Evolutionary conservation across 2,888 invertebrate genomes (phyloP).

Genomic region (Stenodema calcarata): DNA sequence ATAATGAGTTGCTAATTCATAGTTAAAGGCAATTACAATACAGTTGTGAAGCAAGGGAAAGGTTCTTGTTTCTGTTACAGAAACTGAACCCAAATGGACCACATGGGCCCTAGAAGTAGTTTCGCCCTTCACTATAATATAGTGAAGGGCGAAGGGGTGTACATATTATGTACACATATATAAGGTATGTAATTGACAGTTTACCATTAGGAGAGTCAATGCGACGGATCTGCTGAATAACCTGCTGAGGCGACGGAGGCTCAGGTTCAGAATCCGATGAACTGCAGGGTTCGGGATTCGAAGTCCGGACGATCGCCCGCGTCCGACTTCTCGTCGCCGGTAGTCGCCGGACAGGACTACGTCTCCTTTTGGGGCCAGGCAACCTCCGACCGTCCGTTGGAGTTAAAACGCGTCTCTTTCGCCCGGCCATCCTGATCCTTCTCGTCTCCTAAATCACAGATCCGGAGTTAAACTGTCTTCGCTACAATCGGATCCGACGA

Average conservation of each 20-base stretch:
- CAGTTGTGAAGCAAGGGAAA: no score
- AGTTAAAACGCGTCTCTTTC: neutral
- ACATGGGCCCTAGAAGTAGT: no score
- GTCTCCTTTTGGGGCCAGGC: neutral
- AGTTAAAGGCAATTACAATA: no score
- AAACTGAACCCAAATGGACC: no score
- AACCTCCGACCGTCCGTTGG: neutral
- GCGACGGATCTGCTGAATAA: conserved; percentile 15
- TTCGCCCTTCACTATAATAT: no score
- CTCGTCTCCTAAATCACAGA: neutral
- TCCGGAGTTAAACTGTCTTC: neutral
- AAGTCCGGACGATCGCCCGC: neutral
- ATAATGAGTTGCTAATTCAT: no score
- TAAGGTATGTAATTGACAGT: neutral
- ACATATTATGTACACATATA: no score
- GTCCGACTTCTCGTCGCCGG: neutral
- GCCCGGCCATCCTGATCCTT: neutral
- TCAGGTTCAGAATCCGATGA: conserved; percentile 15
- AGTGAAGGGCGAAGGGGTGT: no score
- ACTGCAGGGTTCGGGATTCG: neutral
- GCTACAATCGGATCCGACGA: neutral
- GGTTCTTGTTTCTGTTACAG: no score
- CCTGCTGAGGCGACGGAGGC: conserved; percentile 16
- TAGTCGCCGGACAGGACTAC: neutral
- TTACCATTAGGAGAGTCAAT: conserved; percentile 14